A percentile compares a stretch with the other conserved stretches of the same genome.
These are phyloP conservation scores for Cyrtorhinus lividipennis DNA, from an alignment of 1,140 invertebrate genomes.

Conservation along the genomic window DNA sequence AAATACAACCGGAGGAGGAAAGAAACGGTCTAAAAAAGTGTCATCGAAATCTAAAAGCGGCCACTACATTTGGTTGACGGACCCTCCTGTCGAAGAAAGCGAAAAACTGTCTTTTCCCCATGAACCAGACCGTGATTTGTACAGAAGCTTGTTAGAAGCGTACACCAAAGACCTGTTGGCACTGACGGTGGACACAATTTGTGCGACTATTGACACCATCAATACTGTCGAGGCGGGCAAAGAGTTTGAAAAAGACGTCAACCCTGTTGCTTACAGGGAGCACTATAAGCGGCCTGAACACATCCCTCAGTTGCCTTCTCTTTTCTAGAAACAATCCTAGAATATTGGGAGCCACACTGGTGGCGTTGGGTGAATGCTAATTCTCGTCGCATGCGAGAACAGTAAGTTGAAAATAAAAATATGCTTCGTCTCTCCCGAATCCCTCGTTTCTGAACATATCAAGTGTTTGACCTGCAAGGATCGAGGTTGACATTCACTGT, in stretches of 20 bases:
- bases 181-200: not conserved
- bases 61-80: conserved; percentile 1
- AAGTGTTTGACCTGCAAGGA: no score
- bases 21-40: not conserved
- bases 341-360: no score
- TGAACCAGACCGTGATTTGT: not conserved
- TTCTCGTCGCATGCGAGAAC: no score
- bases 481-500: no score
- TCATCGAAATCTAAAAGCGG: not conserved
- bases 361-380: no score
- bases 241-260: not conserved
- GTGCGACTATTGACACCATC: not conserved
- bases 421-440: no score
- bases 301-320: not conserved
- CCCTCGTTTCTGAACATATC: no score
- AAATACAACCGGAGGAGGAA: no score
- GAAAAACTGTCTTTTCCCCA: not conserved
- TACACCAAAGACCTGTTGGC: not conserved
- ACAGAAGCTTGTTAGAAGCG: not conserved
- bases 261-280: not conserved
- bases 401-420: no score
- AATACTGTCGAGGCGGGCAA: not conserved
- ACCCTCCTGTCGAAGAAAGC: not conserved
- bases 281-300: not conserved
- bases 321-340: no score